Evolutionary conservation across 2,797 vertebrate species (phyloP).

Genomic region (Sus cebifrons): DNA sequence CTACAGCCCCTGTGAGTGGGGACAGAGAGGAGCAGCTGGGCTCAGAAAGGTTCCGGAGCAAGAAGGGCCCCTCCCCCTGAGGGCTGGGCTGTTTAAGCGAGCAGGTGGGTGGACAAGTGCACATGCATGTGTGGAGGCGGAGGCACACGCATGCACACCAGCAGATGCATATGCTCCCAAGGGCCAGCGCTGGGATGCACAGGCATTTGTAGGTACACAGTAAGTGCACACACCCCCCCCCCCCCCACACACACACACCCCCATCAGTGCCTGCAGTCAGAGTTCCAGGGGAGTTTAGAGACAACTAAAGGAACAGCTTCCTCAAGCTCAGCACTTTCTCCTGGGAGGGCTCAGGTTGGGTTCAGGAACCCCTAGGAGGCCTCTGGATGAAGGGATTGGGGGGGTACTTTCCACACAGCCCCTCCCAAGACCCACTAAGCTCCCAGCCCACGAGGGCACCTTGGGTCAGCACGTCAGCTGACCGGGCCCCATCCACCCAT

Average conservation of each 20-base stretch:
- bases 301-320: neutral
- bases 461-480: neutral
- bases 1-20: neutral
- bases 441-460: neutral
- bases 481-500: too few species aligned
- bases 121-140: neutral
- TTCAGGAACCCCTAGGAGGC: neutral
- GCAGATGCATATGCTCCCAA: neutral
- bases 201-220: neutral
- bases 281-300: neutral
- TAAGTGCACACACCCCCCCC: too few species aligned
- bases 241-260: too few species aligned
- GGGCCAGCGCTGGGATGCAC: neutral
- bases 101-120: neutral
- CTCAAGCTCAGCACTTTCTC: neutral
- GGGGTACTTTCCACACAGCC: neutral
- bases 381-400: neutral
- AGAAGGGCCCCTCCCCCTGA: too few species aligned
- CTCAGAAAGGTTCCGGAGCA: neutral
- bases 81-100: fast-evolving
- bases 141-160: neutral
- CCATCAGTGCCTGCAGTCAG: neutral
- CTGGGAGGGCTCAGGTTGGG: neutral
- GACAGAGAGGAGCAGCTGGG: neutral
- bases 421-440: too few species aligned